Evolutionary conservation across 1,140 invertebrate species (phyloP).

Genomic region (Drosophila nikananu): DNA sequence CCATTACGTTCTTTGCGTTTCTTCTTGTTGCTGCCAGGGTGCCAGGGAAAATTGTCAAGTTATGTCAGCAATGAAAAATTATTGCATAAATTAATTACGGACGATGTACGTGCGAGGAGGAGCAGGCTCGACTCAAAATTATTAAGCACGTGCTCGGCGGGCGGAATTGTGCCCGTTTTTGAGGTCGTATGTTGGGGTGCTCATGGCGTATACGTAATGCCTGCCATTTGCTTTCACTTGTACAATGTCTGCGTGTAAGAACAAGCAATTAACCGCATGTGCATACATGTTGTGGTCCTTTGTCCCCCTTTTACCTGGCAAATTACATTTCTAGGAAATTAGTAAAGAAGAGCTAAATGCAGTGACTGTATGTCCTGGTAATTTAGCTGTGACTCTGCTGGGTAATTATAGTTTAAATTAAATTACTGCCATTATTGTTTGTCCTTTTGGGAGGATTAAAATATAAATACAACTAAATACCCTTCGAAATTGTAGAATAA

Average conservation of each 20-base stretch:
- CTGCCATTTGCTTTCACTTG: conserved; percentile 25
- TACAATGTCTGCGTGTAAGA: conserved; percentile 33
- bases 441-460: neutral
- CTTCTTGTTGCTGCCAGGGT: neutral
- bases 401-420: neutral
- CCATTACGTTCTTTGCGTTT: conserved; percentile 16
- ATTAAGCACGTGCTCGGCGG: conserved; percentile 62
- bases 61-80: conserved; percentile 81
- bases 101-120: conserved; percentile 33
- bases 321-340: conserved; percentile 52
- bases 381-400: neutral
- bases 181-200: conserved; percentile 18
- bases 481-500: too few relatives aligned
- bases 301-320: conserved; percentile 40
- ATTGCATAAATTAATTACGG: conserved; percentile 82
- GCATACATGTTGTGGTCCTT: conserved; percentile 47
- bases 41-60: conserved; percentile 63
- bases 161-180: conserved; percentile 23
- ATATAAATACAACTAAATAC: neutral
- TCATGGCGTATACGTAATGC: conserved; percentile 63
- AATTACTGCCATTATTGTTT: neutral
- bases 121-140: conserved; percentile 46
- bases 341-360: neutral
- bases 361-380: neutral
- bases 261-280: conserved; percentile 72